Conservation (phyloP, 2,888 invertebrate genomes). For the Pristionchus entomophagus region DNA sequence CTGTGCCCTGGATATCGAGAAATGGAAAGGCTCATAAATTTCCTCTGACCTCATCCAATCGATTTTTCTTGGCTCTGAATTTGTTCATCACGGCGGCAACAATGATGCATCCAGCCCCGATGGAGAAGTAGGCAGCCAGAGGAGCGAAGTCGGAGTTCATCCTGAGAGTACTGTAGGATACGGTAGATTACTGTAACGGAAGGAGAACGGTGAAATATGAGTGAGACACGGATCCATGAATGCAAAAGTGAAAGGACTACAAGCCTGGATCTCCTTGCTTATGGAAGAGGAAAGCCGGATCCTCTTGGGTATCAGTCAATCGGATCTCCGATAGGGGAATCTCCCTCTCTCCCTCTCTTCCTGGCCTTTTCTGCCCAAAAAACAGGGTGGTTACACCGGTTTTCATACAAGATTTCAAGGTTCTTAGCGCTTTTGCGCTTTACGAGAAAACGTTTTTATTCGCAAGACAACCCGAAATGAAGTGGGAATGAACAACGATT, state of each 20-base stretch:
- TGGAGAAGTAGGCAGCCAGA: neutral
- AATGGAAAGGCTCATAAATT: neutral
- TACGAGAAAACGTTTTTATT: neutral
- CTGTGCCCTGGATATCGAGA: neutral
- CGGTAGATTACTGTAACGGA: neutral
- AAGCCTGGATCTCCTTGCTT: neutral
- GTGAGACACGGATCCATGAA: neutral
- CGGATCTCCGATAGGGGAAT: neutral
- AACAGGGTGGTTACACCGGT: neutral
- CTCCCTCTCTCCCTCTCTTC: neutral
- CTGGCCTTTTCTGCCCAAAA: neutral
- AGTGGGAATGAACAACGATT: neutral
- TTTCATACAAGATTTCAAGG: neutral
- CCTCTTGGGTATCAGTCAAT: neutral
- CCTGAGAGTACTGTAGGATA: neutral
- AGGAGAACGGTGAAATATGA: neutral
- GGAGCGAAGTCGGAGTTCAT: slow-evolving; percentile 12
- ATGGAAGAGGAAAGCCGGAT: neutral
- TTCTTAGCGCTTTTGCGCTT: neutral
- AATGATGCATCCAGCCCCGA: neutral
- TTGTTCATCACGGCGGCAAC: slow-evolving; percentile 33
- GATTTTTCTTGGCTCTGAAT: neutral
- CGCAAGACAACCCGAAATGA: slow-evolving; percentile 20
- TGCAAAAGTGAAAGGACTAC: neutral
- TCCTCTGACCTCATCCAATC: neutral